Evolutionary conservation across 2,888 invertebrate species (phyloP).

Genomic region (Apodemia mormo): DNA sequence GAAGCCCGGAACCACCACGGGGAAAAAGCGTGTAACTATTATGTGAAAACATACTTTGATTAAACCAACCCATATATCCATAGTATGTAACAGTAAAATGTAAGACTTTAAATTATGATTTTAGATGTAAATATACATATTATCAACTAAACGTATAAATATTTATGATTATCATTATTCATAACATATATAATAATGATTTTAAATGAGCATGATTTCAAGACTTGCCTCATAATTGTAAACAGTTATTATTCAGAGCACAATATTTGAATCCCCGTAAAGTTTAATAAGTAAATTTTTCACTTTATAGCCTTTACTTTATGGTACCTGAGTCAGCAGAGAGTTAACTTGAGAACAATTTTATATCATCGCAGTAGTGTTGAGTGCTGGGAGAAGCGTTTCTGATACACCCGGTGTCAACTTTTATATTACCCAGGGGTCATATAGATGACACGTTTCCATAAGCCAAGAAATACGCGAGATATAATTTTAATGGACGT

Average conservation of each 20-base stretch:
- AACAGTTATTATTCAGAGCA: not conserved
- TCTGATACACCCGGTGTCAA: slow-evolving; percentile 2
- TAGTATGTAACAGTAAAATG: too few species aligned
- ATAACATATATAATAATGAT: too few species aligned
- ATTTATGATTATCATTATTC: too few species aligned
- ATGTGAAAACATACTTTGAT: too few species aligned
- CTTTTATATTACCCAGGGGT: slow-evolving; percentile 1
- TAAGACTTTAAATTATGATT: too few species aligned
- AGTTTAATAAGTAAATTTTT: not conserved
- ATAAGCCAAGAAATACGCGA: slow-evolving; percentile 6
- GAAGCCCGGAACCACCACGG: too few species aligned
- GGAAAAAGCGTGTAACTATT: too few species aligned
- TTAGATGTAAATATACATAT: too few species aligned
- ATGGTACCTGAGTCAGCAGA: not conserved
- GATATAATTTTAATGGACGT: not conserved
- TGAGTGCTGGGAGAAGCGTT: not conserved
- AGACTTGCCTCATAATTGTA: too few species aligned
- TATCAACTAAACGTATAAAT: too few species aligned
- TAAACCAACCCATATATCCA: too few species aligned
- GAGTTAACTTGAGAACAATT: not conserved
- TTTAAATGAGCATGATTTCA: too few species aligned
- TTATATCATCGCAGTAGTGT: not conserved
- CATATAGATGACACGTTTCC: not conserved
- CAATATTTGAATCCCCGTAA: not conserved
- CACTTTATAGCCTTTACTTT: not conserved